Base-by-base conservation (phyloP, 2,113 vertebrate species). In the Lepus europaeus region DNA sequence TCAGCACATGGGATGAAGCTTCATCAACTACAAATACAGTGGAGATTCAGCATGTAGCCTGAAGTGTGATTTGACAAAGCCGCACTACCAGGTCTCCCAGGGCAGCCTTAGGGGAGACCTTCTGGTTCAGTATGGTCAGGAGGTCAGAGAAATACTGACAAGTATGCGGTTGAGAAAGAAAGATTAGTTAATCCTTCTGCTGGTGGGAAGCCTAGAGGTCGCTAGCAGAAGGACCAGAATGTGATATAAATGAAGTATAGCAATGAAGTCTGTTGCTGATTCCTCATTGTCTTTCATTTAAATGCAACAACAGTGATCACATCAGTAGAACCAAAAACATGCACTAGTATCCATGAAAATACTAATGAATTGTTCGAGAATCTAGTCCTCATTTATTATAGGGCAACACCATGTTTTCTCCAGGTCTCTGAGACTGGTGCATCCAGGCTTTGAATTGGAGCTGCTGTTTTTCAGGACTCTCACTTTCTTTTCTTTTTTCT, bases 221-320 rank as follows among this genome's bases (percentile, higher is more conserved):
- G 39, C 74, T 78, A 89, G 87, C 39, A 94, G 25, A 85, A 73
- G 8, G 45, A 70, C 9, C 29, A 79, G n/a, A 56, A 74, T 89
- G 94, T 95, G 91, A 86, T 22, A 89, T 2, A 31, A 74, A 72
- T 45, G 2, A 31, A n/a, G 10, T 76, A 22, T 31, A 81, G 14
- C 33, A 74, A 51, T 73, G 77, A 66, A 90, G 78, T 5, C 51
- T 89, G 20, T 64, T 79, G 76, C 49, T 36, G 56, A 74, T 33
- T 76, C n/a, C 33, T 87, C 10, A 17, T 33, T n/a, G 27, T 88
- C 56, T 36, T 82, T 88, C 49, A 77, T 68, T 81, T 51, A 76
- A 93, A 70, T 7, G 33, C 29, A 63, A 76, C 19, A 73, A 23
- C 1, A 69, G 7, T 77, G 85, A 90, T 66, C 14, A 87, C 19